These are phyloP conservation scores for Zeuzera pyrina DNA, from an alignment of 2,888 invertebrate species.

Conservation along the genomic window DNA sequence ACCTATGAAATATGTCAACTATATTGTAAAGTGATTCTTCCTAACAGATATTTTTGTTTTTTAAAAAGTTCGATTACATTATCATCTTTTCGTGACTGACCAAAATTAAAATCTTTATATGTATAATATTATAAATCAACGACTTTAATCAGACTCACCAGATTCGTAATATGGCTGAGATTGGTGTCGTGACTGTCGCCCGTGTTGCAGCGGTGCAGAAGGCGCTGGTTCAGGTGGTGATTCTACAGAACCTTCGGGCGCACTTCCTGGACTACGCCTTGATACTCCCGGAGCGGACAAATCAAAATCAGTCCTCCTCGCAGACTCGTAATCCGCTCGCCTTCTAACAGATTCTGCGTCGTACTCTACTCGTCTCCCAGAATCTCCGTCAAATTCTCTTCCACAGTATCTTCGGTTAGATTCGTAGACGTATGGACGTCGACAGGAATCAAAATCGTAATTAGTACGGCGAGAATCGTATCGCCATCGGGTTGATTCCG, in stretches of 20 bases:
- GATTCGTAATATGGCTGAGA: slow-evolving; percentile 67
- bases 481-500: slow-evolving; percentile 60
- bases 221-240: slow-evolving; percentile 68
- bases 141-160: slow-evolving; percentile 38
- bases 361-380: slow-evolving; percentile 50
- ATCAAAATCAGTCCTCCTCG: slow-evolving; percentile 62
- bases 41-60: not conserved
- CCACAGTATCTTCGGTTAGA: slow-evolving; percentile 34
- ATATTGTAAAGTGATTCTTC: not conserved
- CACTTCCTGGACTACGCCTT: slow-evolving; percentile 59
- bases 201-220: slow-evolving; percentile 54
- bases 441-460: slow-evolving; percentile 56
- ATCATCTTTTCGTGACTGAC: not conserved
- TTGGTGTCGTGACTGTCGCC: slow-evolving; percentile 49
- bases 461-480: slow-evolving; percentile 57
- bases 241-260: slow-evolving; percentile 58
- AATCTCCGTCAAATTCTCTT: slow-evolving; percentile 53
- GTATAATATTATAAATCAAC: not conserved
- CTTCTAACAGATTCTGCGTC: slow-evolving; percentile 59
- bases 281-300: slow-evolving; percentile 57
- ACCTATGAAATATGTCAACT: not conserved
- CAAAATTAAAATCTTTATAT: no score
- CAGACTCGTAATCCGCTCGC: slow-evolving; percentile 64
- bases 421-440: slow-evolving; percentile 60
- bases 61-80: no score